These are phyloP conservation scores for Drosophila lowei DNA, from an alignment of 1,140 invertebrate genomes.

Conservation along the genomic window DNA sequence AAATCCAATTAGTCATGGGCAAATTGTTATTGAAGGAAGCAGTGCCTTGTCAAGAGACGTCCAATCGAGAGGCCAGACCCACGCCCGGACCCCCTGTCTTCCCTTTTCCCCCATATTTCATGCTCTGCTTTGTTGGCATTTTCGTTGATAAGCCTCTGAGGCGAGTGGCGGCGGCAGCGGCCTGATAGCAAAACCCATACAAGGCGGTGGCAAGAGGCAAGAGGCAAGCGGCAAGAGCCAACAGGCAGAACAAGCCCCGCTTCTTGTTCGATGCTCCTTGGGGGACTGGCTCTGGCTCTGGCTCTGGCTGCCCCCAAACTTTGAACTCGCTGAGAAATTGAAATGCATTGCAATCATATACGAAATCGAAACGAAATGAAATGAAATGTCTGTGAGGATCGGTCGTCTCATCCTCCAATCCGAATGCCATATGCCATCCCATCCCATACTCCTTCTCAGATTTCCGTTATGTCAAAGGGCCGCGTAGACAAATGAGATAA, in stretches of 20 bases:
- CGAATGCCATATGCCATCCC: background rate
- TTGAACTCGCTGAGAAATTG: slow-evolving; percentile 53
- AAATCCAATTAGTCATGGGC: slow-evolving; percentile 82
- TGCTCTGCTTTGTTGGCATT: slow-evolving; percentile 63
- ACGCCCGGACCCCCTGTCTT: background rate
- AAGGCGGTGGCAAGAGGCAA: background rate
- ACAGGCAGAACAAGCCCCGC: slow-evolving; percentile 31
- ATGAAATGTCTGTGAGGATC: slow-evolving; percentile 69
- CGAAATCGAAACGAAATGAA: slow-evolving; percentile 53
- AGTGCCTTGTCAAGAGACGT: slow-evolving; percentile 30
- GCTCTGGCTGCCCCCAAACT: slow-evolving; percentile 5
- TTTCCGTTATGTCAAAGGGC: slow-evolving; percentile 63
- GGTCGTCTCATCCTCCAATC: slow-evolving; percentile 2
- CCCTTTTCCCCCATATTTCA: slow-evolving; percentile 14
- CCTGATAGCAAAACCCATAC: slow-evolving; percentile 44
- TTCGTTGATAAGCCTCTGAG: slow-evolving; percentile 49
- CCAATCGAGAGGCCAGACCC: slow-evolving; percentile 7
- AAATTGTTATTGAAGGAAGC: slow-evolving; percentile 79
- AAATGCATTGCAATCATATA: slow-evolving; percentile 31
- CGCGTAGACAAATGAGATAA: slow-evolving; percentile 81
- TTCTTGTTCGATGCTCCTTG: slow-evolving; percentile 19
- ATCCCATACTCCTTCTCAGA: slow-evolving; percentile 34
- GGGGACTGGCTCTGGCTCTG: too few species aligned
- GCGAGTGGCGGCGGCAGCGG: background rate
- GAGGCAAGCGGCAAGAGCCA: too few species aligned